A percentile compares a stretch with the other conserved stretches of the same genome.
Evolutionary conservation across 1,140 invertebrate species (phyloP).

Genomic region (Drosophila bipectinata): DNA sequence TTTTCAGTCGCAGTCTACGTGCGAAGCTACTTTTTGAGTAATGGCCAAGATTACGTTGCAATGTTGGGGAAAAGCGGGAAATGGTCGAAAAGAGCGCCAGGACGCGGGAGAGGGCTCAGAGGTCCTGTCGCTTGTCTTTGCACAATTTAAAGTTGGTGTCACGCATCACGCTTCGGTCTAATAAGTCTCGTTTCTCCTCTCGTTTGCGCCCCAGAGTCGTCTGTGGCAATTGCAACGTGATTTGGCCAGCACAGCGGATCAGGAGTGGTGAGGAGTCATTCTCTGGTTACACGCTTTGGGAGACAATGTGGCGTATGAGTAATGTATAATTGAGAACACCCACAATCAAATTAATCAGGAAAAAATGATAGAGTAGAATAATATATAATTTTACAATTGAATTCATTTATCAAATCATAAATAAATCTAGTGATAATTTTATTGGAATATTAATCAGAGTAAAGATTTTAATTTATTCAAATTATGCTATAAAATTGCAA

Average conservation of each 20-base stretch:
- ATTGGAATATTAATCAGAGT: background rate
- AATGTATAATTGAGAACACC: conserved; percentile 48
- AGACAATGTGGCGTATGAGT: conserved; percentile 53
- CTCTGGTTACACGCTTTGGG: conserved; percentile 10
- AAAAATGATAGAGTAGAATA: background rate
- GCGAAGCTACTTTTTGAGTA: conserved; percentile 76
- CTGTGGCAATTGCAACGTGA: conserved; percentile 73
- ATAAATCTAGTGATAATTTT: background rate
- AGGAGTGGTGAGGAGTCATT: conserved; percentile 4
- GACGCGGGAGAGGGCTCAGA: background rate
- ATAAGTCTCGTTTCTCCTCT: conserved; percentile 68
- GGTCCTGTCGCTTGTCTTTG: conserved; percentile 46
- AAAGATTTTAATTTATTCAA: background rate
- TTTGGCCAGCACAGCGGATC: conserved; percentile 67
- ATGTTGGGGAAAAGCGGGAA: conserved; percentile 44
- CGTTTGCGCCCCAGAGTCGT: conserved; percentile 33
- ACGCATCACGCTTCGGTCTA: conserved; percentile 76
- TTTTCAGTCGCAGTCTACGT: conserved; percentile 55
- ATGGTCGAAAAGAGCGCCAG: conserved; percentile 10
- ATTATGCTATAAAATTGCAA: background rate
- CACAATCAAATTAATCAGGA: background rate
- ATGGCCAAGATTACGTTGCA: conserved; percentile 77
- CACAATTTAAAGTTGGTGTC: conserved; percentile 79
- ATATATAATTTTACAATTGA: background rate
- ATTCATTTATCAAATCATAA: background rate